A percentile compares a stretch with the other conserved stretches of the same genome.
Evolutionary conservation across 2,888 invertebrate species (phyloP).

Genomic region (Pollenia griseotomentosa): DNA sequence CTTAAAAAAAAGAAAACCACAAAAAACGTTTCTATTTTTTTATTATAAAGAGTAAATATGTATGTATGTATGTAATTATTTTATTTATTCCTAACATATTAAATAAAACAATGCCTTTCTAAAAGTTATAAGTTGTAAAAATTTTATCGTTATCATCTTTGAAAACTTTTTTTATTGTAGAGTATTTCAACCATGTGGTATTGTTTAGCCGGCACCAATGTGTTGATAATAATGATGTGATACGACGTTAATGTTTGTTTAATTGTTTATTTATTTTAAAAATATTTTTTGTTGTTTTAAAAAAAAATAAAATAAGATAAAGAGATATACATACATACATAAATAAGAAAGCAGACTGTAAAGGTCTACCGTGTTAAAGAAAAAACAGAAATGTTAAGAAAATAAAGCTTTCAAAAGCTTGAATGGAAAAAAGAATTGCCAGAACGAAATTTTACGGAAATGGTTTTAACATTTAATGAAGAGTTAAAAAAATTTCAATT

Average conservation of each 20-base stretch:
- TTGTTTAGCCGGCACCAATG: conserved; percentile 60
- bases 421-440: too few relatives aligned
- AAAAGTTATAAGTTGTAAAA: too few relatives aligned
- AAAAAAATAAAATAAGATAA: background rate
- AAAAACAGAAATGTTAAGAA: background rate
- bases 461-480: too few relatives aligned
- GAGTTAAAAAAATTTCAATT: too few relatives aligned
- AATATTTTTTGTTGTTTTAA: background rate
- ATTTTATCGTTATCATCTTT: background rate
- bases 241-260: conserved; percentile 31
- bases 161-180: background rate
- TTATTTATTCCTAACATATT: too few relatives aligned
- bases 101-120: too few relatives aligned
- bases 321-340: background rate
- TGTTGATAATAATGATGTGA: conserved; percentile 21
- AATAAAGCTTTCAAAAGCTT: too few relatives aligned
- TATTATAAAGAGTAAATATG: too few relatives aligned
- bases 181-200: conserved; percentile 10
- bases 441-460: too few relatives aligned
- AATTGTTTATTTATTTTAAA: conserved; percentile 28
- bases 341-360: background rate
- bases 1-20: too few relatives aligned
- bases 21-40: too few relatives aligned
- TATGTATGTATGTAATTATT: too few relatives aligned
- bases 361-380: background rate